These are phyloP conservation scores for Cephalopachus bancanus DNA, from an alignment of 2,797 vertebrate genomes.

Conservation along the genomic window DNA sequence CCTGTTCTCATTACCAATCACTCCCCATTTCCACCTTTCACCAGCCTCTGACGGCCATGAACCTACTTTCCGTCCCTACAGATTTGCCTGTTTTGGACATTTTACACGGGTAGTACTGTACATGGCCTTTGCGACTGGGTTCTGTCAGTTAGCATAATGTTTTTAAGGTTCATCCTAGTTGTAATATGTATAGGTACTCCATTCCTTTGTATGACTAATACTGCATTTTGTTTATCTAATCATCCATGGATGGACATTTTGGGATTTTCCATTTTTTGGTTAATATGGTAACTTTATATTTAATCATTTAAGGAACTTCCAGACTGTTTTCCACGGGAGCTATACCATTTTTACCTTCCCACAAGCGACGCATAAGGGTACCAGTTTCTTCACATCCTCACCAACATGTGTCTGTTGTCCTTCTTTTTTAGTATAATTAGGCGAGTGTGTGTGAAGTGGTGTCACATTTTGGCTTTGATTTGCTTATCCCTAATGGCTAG, in stretches of 20 bases:
- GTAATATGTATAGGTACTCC: neutral
- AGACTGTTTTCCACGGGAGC: neutral
- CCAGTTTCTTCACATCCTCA: neutral
- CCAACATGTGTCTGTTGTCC: neutral
- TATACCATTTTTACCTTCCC: neutral
- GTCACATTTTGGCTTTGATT: conserved; percentile 21
- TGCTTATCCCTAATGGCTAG: neutral
- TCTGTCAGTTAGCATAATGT: neutral
- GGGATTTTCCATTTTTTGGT: neutral
- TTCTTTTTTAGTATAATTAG: neutral
- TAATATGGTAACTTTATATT: neutral
- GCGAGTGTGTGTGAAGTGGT: neutral
- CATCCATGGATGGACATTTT: neutral
- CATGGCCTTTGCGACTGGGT: neutral
- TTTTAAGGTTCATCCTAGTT: neutral
- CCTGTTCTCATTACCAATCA: neutral
- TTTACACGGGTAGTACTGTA: neutral
- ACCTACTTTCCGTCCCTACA: neutral
- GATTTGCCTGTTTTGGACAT: neutral
- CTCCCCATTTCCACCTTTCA: neutral
- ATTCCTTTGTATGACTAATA: conserved; percentile 34
- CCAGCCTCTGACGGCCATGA: no score
- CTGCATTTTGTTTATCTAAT: neutral
- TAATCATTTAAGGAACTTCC: neutral
- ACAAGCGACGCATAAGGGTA: neutral